Evolutionary conservation across 53 echinoderm and acorn worm genomes (phyloP).

Genomic region (Astropecten irregularis): DNA sequence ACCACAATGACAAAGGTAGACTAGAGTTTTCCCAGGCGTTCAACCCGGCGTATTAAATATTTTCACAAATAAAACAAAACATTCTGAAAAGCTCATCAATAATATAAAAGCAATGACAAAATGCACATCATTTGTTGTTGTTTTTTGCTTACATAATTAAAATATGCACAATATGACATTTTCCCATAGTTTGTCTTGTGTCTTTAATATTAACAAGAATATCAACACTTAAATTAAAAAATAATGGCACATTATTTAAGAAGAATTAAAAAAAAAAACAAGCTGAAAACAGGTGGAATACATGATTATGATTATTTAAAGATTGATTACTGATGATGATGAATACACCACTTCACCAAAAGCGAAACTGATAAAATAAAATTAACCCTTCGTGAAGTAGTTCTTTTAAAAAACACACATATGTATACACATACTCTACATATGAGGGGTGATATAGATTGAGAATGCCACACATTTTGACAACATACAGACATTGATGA

Average conservation of each 20-base stretch:
- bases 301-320: neutral
- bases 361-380: neutral
- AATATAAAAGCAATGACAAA: neutral
- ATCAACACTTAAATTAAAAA: conserved; percentile 58
- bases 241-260: conserved; percentile 53
- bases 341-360: conserved; percentile 59
- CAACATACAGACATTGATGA: no score
- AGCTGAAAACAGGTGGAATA: conserved; percentile 61
- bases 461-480: no score
- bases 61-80: neutral
- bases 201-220: conserved; percentile 35
- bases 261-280: conserved; percentile 30
- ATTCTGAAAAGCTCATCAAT: conserved; percentile 4
- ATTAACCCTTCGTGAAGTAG: neutral
- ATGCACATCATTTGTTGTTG: no score
- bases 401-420: neutral
- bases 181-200: neutral
- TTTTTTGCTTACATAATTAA: conserved; percentile 18
- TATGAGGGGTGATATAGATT: no score
- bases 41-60: conserved; percentile 1
- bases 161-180: conserved; percentile 40
- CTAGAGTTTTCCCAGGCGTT: neutral
- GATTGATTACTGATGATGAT: conserved; percentile 29
- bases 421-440: no score
- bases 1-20: neutral